Base-by-base conservation (phyloP, 2,113 vertebrate species). In the Perca schrenkii region DNA sequence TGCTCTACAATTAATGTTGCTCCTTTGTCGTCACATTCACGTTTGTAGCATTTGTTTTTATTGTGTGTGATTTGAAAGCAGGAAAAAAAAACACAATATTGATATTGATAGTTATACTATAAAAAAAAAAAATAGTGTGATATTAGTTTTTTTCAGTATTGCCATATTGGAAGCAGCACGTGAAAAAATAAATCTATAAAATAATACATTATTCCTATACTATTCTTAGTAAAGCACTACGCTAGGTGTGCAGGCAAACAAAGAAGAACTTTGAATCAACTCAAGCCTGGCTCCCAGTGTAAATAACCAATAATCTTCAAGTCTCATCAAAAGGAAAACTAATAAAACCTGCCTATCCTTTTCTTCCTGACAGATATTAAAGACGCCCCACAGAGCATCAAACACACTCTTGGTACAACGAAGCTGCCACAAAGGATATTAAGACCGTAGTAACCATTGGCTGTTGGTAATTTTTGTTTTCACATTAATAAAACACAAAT, bases 251-350 rank as follows among this genome's bases (percentile, higher is more conserved):
- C 54, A 68, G 21, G 54, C 52, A 56, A 71, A 86, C 63, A 58
- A 50, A 77, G 34, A 46, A 5, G 40, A 53, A 71, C 56, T 25
- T 91, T 86, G 80, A 84, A 88, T 82, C 67, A 43, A 43, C 8
- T 43, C 10, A 90, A 82, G 70, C 75, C 50, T 10, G 17, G 34
- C 71, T 79, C 17, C 13, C 4, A 19, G 58, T 64, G 86, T 74
- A 89, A 90, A 91, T 69, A 85, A 63, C 63, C 58, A 79, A 70
- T 85, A 67, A 75, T 76, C 79, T 74, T 79, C 71, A 66, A 34
- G 49, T 87, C 54, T 87, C 75, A 74, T 71, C 73, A 67, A 73
- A 81, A 28, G n/a, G 16, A 74, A 83, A 90, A 74, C 63, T 69
- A 84, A 89, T 87, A 88, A 74, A 89, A 82, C 46, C 53, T 7